Conservation (phyloP, 2,888 invertebrate genomes). For the Lepidonotus clava region DNA sequence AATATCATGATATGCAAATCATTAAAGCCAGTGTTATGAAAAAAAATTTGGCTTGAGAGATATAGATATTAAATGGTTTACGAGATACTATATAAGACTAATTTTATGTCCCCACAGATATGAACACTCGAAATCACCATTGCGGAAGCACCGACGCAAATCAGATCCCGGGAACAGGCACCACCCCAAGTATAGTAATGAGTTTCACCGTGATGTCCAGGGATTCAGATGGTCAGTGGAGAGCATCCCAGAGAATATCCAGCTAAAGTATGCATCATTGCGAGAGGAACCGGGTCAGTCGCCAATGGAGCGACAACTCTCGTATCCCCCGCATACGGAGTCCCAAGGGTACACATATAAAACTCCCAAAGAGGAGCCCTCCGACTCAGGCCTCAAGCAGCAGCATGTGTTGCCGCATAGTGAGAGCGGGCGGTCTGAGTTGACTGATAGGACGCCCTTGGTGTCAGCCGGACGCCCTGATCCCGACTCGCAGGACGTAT, state of each 20-base stretch:
- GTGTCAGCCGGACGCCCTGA: not conserved
- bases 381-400: not conserved
- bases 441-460: not conserved
- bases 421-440: no score
- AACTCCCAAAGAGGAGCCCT: conserved; percentile 25
- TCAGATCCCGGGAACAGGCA: conserved; percentile 8
- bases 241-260: not conserved
- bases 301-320: not conserved
- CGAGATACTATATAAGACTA: no score
- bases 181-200: not conserved
- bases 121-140: not conserved
- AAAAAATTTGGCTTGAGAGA: no score
- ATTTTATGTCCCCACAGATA: no score
- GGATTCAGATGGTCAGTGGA: conserved; percentile 21
- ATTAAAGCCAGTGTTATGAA: no score
- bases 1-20: no score
- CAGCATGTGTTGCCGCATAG: not conserved
- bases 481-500: no score
- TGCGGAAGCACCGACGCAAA: conserved; percentile 21
- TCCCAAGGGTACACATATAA: not conserved
- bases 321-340: not conserved
- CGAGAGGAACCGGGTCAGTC: not conserved
- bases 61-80: no score
- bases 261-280: not conserved
- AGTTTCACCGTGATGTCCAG: conserved; percentile 4